Evolutionary conservation across 1,140 invertebrate species (phyloP).

Genomic region (Steinernema khuongi): DNA sequence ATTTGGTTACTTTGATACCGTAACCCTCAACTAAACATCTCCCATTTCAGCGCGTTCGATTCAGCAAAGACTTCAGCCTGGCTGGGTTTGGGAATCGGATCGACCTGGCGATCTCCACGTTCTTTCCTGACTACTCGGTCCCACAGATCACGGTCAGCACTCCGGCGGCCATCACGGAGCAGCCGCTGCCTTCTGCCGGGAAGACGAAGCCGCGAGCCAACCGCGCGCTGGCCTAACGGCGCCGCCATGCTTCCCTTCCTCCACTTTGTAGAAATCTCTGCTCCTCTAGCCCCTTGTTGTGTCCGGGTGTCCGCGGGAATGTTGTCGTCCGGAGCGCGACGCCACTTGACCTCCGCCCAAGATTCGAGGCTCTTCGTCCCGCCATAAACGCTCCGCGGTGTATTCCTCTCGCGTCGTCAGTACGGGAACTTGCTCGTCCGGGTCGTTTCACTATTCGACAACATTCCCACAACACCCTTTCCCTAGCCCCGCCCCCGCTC

Average conservation of each 20-base stretch:
- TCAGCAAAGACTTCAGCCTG: constrained; percentile 43
- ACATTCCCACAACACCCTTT: constrained; percentile 6
- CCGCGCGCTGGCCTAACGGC: neutral
- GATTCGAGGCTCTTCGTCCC: constrained; percentile 11
- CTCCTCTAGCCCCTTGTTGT: neutral
- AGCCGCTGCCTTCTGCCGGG: neutral
- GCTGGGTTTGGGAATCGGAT: constrained; percentile 45
- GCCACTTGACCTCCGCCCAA: neutral
- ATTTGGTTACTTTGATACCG: no score
- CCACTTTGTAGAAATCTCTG: constrained; percentile 5
- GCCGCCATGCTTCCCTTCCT: neutral
- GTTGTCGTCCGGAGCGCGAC: constrained; percentile 1
- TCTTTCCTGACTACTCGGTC: constrained; percentile 31
- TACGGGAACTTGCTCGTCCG: neutral
- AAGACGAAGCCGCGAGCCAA: neutral
- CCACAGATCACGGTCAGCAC: neutral
- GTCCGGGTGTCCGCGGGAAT: constrained; percentile 8
- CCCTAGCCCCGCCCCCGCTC: neutral
- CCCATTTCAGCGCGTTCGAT: constrained; percentile 40
- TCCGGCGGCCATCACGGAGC: neutral
- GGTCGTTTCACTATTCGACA: neutral
- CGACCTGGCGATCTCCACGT: constrained; percentile 39
- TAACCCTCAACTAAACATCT: neutral
- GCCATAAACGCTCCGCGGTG: neutral
- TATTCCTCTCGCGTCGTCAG: neutral